Percentiles rank a stretch among this genome's conserved stretches.
Evolutionary conservation across 2,888 invertebrate genomes (phyloP).

Genomic region (Chrysina gloriosa): DNA sequence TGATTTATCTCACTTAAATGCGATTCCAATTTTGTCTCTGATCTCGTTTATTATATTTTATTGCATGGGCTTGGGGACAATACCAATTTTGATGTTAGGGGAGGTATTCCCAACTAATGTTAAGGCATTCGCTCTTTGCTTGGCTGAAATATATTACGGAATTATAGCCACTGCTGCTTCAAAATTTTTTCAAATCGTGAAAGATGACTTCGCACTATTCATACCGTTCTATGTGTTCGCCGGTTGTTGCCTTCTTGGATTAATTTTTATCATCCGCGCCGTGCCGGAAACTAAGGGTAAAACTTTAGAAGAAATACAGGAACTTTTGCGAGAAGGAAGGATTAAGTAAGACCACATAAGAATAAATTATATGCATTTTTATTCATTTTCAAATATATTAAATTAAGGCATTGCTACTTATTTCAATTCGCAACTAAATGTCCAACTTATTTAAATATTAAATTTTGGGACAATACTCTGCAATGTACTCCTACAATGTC

Average conservation of each 20-base stretch:
- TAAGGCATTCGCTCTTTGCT: slow-evolving; percentile 67
- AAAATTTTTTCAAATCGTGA: slow-evolving; percentile 65
- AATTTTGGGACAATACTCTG: too few species aligned
- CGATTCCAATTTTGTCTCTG: slow-evolving; percentile 64
- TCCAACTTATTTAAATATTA: too few species aligned
- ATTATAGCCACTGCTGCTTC: slow-evolving; percentile 63
- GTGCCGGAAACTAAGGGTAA: slow-evolving; percentile 80
- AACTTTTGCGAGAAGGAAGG: slow-evolving; percentile 65
- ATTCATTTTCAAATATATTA: too few species aligned
- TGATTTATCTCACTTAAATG: slow-evolving; percentile 57
- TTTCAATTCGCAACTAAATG: too few species aligned
- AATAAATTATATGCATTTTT: too few species aligned
- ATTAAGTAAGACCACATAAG: too few species aligned
- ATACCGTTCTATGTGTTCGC: slow-evolving; percentile 76
- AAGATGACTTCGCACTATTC: slow-evolving; percentile 71
- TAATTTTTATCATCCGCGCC: slow-evolving; percentile 70
- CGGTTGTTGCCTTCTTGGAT: slow-evolving; percentile 70
- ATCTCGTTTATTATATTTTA: slow-evolving; percentile 64
- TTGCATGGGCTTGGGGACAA: slow-evolving; percentile 65
- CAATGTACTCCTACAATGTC: too few species aligned
- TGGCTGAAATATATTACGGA: slow-evolving; percentile 67
- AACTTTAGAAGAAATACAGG: slow-evolving; percentile 76
- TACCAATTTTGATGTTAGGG: slow-evolving; percentile 65
- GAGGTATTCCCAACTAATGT: slow-evolving; percentile 68
- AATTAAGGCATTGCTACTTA: too few species aligned